Base-by-base conservation (phyloP, 2,797 vertebrate species). In the Epinephelus malabaricus region DNA sequence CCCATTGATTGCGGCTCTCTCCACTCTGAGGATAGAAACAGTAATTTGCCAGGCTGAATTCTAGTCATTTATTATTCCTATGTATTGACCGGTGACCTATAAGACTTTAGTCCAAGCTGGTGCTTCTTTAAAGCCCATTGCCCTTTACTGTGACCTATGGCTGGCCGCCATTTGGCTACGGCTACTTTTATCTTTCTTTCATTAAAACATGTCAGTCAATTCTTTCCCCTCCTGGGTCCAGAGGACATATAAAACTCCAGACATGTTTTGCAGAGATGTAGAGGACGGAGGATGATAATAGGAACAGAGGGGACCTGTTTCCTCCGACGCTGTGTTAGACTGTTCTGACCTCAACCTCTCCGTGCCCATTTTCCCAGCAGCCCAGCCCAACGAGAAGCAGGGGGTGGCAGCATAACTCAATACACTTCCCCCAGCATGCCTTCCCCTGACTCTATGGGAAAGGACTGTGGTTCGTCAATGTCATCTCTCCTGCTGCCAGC, bases 1-100 rank as follows among this genome's bases (percentile, higher is more conserved):
- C 45, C 61, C 63, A 85, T 79, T 69, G 83, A 89, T 81, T 76
- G 56, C 4, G 12, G 15, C 6, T 40, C 13, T 74, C 38, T 21
- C 64, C 69, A 30, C 66, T 87, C 78, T 69, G 46, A 84, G 51
- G 68, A 79, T 82, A 49, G 70, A 86, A 86, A 65, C 62, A 50
- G 59, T 75, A 46, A 84, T 86, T 82, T 72, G 46, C 56, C 3
- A 8, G 25, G 61, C 63, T 69, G 77, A 85, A 91, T 83, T 77
- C 81, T 53, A 62, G 47, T 69, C 78, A 81, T 88, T 87, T 63
- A 86, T 91, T 89, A 91, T 91, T 88, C 65, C 75, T 75, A 76
- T 79, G 79, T 87, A 92, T 90, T 88, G 89, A 92, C 81, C 70
- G 67, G 77, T 87, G 88, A 93, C 88, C 90, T 92, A 87, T 88